These are phyloP conservation scores for Orthosia incerta DNA, from an alignment of 2,888 invertebrate species.

Conservation along the genomic window DNA sequence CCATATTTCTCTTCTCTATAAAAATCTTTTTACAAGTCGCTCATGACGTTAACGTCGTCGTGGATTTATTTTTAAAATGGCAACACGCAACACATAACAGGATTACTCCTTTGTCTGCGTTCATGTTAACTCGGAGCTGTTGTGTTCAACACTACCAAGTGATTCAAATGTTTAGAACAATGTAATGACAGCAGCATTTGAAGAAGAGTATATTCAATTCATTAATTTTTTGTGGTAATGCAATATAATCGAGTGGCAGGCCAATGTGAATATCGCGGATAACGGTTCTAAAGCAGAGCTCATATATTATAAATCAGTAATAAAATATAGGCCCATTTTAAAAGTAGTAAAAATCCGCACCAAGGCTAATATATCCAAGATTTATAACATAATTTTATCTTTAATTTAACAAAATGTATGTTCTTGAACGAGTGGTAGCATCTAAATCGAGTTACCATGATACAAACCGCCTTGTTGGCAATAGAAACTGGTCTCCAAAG, in stretches of 20 bases:
- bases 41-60: constrained; percentile 19
- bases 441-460: constrained; percentile 34
- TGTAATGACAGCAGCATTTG: too few relatives aligned
- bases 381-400: not conserved
- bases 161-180: not conserved
- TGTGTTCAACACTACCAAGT: constrained; percentile 33
- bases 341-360: too few relatives aligned
- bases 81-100: constrained; percentile 50
- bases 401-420: constrained; percentile 32
- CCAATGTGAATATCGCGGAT: too few relatives aligned
- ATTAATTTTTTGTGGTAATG: too few relatives aligned
- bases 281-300: too few relatives aligned
- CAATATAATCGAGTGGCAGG: too few relatives aligned
- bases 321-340: too few relatives aligned
- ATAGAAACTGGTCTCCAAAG: constrained; percentile 1
- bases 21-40: constrained; percentile 25
- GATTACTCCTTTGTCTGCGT: constrained; percentile 45
- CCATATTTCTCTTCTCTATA: constrained; percentile 13
- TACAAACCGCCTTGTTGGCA: constrained; percentile 11
- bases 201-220: too few relatives aligned
- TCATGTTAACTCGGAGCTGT: constrained; percentile 22
- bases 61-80: constrained; percentile 56
- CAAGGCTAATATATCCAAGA: not conserved
- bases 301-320: too few relatives aligned
- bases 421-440: not conserved